Evolutionary conservation across 2,888 invertebrate genomes (phyloP).

Genomic region (Chloroclysta siterata): DNA sequence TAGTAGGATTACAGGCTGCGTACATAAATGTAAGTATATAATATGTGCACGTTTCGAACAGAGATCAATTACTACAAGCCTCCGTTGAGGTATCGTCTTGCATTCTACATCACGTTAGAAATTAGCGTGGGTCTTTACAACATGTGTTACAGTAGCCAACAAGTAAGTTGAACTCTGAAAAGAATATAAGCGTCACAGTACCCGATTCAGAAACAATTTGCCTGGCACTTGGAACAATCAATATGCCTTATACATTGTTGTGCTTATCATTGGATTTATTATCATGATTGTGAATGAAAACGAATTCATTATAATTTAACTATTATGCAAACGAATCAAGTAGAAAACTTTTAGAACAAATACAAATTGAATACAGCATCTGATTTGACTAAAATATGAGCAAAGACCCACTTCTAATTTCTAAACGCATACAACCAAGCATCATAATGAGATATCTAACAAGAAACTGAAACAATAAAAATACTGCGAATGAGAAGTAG

Average conservation of each 20-base stretch:
- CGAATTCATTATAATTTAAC: too few relatives aligned
- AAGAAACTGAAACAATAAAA: not conserved
- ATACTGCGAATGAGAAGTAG: not conserved
- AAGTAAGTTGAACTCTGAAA: not conserved
- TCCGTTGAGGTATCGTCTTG: constrained; percentile 50
- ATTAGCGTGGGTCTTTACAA: constrained; percentile 17
- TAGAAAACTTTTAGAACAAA: not conserved
- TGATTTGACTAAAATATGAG: not conserved
- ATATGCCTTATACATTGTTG: too few relatives aligned
- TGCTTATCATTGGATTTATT: too few relatives aligned
- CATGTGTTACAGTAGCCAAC: not conserved
- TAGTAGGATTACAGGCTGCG: constrained; percentile 41
- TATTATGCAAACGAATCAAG: too few relatives aligned
- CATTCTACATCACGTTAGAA: constrained; percentile 27
- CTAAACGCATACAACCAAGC: constrained; percentile 28
- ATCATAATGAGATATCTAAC: constrained; percentile 36
- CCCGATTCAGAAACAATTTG: not conserved
- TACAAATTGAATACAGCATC: not conserved
- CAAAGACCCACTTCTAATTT: constrained; percentile 20
- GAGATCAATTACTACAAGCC: constrained; percentile 64
- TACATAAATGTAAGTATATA: constrained; percentile 42
- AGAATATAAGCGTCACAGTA: not conserved
- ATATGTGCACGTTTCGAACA: constrained; percentile 57
- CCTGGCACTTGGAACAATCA: too few relatives aligned
- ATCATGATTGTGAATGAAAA: too few relatives aligned